Base-by-base conservation (phyloP, 2,888 invertebrate species). In the Agrenia bidenticulata region DNA sequence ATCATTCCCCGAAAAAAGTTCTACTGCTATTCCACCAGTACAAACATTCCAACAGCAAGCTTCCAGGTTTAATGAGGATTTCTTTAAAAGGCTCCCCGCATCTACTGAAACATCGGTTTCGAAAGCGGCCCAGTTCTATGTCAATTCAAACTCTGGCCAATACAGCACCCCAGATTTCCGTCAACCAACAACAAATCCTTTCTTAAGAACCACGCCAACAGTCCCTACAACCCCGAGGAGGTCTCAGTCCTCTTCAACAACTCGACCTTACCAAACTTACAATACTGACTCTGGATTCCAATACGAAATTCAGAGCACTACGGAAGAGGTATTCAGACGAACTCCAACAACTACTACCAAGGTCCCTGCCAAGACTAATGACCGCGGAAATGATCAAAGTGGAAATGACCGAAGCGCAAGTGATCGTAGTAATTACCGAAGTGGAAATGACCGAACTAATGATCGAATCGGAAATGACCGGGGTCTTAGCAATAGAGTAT, bases 41-140 rank as follows among this genome's bases (percentile, higher is more conserved):
- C 67, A 63, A 63, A 76, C 74, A 9, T 76, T 68, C 66, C 74
- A 76, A 56, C 76, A 76, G 55, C 76, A 74, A 63, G 53, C 76
- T 49, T 63, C 72, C 1, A 23, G 69, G 58, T 76, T 76, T 37
- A 70, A 65, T 42, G 76, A 76, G 21, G 73, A 76, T 1, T 74
- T 67, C 51, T 76, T 76, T 60, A 56, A 64, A 2, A 70, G 64
- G 53, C 37, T 72, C 23, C 72, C 70, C 54, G 55, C 56, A 5
- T 61, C 69, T n/a, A 60, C 57, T 41, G 57, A 63, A 42, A 42
- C 67, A 7, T 64, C 69, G 5, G 64, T 66, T 53, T 72, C 69
- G 1, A 72, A 72, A 59, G 65, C 69, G 2, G 72, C 69, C 5
- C 71, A 72, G 21, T 72, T 72, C 39, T 72, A 65, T 42, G 55